Conservation (phyloP, 2,797 vertebrate species). For the Aphelocoma californica region DNA sequence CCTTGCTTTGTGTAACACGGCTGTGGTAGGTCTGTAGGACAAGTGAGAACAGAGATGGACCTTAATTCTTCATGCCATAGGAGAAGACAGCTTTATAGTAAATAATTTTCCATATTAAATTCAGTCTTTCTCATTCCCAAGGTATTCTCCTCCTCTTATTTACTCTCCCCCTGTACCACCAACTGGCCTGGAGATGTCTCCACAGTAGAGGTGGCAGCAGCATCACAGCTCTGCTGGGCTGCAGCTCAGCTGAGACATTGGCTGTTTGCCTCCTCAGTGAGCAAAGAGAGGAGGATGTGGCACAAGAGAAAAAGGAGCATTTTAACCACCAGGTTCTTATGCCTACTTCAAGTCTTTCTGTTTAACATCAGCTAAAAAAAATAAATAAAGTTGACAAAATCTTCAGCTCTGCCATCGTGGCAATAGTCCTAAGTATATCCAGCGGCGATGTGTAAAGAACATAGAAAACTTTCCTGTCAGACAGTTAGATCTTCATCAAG, state of each 20-base stretch:
- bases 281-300: rapidly evolving
- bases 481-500: background rate
- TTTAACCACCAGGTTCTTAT: background rate
- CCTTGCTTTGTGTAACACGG: background rate
- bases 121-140: slow-evolving; percentile 80
- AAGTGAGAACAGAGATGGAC: background rate
- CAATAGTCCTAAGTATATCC: too few relatives aligned
- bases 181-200: background rate
- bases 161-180: slow-evolving; percentile 75
- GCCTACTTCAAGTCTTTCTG: background rate
- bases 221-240: background rate
- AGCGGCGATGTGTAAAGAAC: background rate
- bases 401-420: background rate
- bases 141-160: slow-evolving; percentile 85
- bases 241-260: background rate
- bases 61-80: background rate
- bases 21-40: background rate
- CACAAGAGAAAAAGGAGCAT: background rate
- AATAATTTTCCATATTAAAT: slow-evolving; percentile 19
- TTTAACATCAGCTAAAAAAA: background rate
- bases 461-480: background rate
- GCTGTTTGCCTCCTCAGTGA: background rate
- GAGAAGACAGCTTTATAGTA: background rate
- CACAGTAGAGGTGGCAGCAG: background rate
- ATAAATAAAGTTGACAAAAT: background rate